Base-by-base conservation (phyloP, 23 tunicate species). In the Phallusia fumigata region DNA sequence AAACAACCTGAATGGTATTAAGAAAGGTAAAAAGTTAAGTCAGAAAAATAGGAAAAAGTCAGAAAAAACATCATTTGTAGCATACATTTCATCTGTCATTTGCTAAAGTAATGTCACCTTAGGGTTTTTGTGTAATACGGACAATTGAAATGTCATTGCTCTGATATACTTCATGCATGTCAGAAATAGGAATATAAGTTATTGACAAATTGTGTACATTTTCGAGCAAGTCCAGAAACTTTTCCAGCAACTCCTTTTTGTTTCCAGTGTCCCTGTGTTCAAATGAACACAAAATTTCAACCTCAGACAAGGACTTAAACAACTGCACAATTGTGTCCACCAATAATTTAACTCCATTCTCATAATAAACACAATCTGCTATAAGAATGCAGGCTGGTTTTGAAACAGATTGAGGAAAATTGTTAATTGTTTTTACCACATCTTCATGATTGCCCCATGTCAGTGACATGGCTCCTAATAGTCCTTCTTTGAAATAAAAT, bases 321-420 rank as follows among this genome's bases (percentile, higher is more conserved):
- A 94, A 35, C 44, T 65, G 34, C 19, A 74, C 65, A 47, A 94
- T 86, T 3, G 94, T 85, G 33, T 82, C 84, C 45, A 74, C 81
- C 26, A 94, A 80, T 13, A 44, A 83, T 13, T 76, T 31, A 44
- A 89, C 85, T 0, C 95, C 98, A 24, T 89, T 88, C 32, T 89
- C 88, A 77, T 94, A 94, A 79, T 94, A 94, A 73, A 94, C 85
- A 83, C 98, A 94, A 82, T 94, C 98, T 22, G 98, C 93, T 19
- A 94, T 81, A 31, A 94, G 75, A 31, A 94, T 81, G 79, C 98
- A 88, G 28, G n/a, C 77, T 30, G 64, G 76, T 30, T 36, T 76
- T 18, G 79, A 15, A 0, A 32, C 47, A 36, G 16, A 19, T 33
- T 74, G 21, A 15, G 13, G 19, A 22, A 33, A 28, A 11, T 35